Evolutionary conservation across 2,113 vertebrate genomes (phyloP).

Genomic region (Cygnus buccinator): DNA sequence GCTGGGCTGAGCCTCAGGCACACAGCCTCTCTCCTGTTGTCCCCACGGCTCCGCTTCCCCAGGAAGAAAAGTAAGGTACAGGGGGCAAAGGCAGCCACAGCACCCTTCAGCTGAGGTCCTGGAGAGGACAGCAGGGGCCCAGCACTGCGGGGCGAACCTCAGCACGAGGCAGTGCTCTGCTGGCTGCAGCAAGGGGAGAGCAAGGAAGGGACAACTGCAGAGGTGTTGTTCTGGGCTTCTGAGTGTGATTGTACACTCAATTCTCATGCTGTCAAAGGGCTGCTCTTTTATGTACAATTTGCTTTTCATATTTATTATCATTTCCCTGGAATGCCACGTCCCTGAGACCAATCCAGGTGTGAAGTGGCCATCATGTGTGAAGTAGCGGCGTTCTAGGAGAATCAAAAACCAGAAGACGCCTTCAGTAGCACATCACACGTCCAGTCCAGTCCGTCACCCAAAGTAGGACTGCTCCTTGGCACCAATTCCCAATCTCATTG

Average conservation of each 20-base stretch:
- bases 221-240: background rate
- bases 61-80: background rate
- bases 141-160: background rate
- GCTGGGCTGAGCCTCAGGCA: too few species aligned
- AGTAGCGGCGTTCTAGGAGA: background rate
- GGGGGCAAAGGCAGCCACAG: background rate
- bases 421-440: background rate
- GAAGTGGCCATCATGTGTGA: background rate
- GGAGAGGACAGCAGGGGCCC: background rate
- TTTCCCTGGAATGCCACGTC: background rate
- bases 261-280: background rate
- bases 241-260: background rate
- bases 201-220: background rate
- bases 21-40: background rate
- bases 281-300: background rate
- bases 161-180: accelerated
- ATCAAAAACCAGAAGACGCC: background rate
- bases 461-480: background rate
- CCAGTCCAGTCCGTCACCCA: background rate
- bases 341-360: background rate
- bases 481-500: background rate
- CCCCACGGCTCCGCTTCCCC: background rate
- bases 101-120: background rate
- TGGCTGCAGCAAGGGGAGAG: background rate
- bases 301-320: background rate